Conservation (phyloP, 2,888 invertebrate genomes). For the Thymelicus acteon region DNA sequence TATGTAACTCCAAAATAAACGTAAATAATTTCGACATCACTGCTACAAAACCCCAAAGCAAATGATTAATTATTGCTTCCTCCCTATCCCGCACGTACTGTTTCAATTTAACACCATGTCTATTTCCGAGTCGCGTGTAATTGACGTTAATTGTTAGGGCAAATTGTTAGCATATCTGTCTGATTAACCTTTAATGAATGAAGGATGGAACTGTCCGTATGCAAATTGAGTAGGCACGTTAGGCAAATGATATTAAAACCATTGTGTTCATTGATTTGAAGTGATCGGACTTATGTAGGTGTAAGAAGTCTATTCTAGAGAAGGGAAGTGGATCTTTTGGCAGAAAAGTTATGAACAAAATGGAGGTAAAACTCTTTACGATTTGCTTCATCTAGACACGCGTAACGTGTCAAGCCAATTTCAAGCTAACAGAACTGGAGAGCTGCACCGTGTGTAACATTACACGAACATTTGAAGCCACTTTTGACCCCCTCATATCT, state of each 20-base stretch:
- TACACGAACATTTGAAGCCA: too few species aligned
- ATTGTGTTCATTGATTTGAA: conserved; percentile 8
- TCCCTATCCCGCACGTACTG: conserved; percentile 21
- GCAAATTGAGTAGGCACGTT: conserved; percentile 29
- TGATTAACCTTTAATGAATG: conserved; percentile 37
- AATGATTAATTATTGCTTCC: conserved; percentile 12
- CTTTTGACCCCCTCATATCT: too few species aligned
- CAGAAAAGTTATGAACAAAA: too few species aligned
- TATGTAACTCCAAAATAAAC: not conserved
- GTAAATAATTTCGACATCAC: not conserved
- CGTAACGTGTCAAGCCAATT: too few species aligned
- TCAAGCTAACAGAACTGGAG: too few species aligned
- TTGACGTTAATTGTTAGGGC: conserved; percentile 34
- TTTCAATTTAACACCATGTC: conserved; percentile 37
- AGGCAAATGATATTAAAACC: conserved; percentile 24
- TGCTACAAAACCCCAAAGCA: conserved; percentile 1
- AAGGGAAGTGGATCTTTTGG: too few species aligned
- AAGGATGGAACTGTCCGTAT: conserved; percentile 31
- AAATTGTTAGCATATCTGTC: conserved; percentile 37
- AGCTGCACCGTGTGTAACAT: too few species aligned
- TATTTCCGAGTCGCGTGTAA: conserved; percentile 32
- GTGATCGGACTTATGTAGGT: too few species aligned
- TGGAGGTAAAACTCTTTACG: too few species aligned
- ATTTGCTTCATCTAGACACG: too few species aligned
- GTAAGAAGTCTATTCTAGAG: too few species aligned